Evolutionary conservation across 2,888 invertebrate species (phyloP).

Genomic region (Stenolophus ochropezus): DNA sequence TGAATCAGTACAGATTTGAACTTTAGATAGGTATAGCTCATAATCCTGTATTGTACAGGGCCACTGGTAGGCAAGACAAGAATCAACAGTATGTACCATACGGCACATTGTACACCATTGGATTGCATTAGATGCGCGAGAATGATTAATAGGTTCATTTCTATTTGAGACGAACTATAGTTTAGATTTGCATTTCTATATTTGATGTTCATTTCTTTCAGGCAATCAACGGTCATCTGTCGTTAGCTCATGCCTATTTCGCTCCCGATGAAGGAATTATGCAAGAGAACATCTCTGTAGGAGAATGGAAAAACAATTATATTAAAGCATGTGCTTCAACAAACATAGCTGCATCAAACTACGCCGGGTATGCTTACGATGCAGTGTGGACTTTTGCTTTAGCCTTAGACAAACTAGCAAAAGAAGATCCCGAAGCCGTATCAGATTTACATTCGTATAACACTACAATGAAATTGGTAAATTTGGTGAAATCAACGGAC

Average conservation of each 20-base stretch:
- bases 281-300: slow-evolving; percentile 80
- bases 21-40: too few species aligned
- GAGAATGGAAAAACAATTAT: slow-evolving; percentile 77
- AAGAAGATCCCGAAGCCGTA: slow-evolving; percentile 77
- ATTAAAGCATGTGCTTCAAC: slow-evolving; percentile 61
- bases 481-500: slow-evolving; percentile 79
- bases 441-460: slow-evolving; percentile 75
- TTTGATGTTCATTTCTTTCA: slow-evolving; percentile 67
- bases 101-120: too few species aligned
- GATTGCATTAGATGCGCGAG: too few species aligned
- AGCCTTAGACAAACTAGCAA: slow-evolving; percentile 80
- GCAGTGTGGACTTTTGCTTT: slow-evolving; percentile 88
- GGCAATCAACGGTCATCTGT: slow-evolving; percentile 84
- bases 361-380: slow-evolving; percentile 87
- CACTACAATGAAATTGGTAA: slow-evolving; percentile 76
- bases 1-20: too few species aligned
- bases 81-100: too few species aligned
- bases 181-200: not conserved
- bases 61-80: too few species aligned
- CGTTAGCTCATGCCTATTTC: slow-evolving; percentile 81
- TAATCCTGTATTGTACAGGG: too few species aligned
- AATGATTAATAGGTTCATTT: too few species aligned
- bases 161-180: too few species aligned
- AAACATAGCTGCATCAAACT: slow-evolving; percentile 73
- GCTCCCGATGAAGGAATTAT: slow-evolving; percentile 77